Evolutionary conservation across 1,140 invertebrate genomes (phyloP).

Genomic region (Pseudomyrmex pallidus): DNA sequence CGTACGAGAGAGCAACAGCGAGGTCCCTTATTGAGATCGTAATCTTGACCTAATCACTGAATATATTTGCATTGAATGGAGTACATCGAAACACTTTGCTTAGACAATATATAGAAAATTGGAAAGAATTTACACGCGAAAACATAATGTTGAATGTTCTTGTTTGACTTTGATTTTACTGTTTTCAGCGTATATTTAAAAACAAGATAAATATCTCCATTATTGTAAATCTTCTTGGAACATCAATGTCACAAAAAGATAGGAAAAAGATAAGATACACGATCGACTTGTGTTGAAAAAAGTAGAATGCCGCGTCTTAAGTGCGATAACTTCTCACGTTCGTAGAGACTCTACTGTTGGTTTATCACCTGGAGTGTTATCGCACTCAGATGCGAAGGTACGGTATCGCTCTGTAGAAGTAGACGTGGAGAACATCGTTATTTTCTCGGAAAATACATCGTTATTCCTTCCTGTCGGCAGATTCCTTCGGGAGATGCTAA

Average conservation of each 20-base stretch:
- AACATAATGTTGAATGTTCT: constrained; percentile 11
- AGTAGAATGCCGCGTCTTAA: constrained; percentile 25
- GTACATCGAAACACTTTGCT: constrained; percentile 4
- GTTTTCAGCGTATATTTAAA: no score
- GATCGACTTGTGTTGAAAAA: constrained; percentile 10
- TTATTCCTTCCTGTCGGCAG: constrained; percentile 14
- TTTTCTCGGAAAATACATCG: constrained; percentile 55
- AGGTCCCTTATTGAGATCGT: constrained; percentile 42
- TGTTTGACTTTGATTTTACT: neutral
- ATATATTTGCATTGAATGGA: constrained; percentile 57
- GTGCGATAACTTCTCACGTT: constrained; percentile 27
- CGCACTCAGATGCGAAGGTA: constrained; percentile 30
- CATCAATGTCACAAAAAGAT: constrained; percentile 18
- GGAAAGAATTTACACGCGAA: neutral
- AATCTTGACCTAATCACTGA: constrained; percentile 18
- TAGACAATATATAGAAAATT: constrained; percentile 22
- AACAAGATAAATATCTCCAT: neutral
- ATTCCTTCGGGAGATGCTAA: constrained; percentile 43
- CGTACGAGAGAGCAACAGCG: constrained; percentile 2
- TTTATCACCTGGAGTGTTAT: constrained; percentile 56
- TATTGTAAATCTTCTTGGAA: neutral
- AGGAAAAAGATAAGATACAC: neutral
- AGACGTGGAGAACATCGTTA: constrained; percentile 45
- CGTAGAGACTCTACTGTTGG: constrained; percentile 34
- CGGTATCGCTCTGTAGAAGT: constrained; percentile 39